Conservation (phyloP, 2,113 vertebrate species). For the Neodontobutis hainanensis region DNA sequence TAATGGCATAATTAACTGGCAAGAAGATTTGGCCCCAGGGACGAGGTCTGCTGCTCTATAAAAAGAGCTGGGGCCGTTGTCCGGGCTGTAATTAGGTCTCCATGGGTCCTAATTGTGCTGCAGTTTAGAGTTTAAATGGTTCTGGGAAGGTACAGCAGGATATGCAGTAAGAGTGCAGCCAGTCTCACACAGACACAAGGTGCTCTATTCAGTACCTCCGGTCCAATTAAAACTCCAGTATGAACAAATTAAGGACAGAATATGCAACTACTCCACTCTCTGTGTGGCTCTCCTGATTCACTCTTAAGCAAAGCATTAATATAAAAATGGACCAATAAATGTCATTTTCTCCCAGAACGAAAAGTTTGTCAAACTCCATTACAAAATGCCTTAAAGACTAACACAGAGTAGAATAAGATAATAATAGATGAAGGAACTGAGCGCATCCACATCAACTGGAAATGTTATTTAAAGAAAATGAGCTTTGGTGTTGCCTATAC, state of each 20-base stretch:
- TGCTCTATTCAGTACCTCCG: slow-evolving; percentile 12
- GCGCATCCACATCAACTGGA: too few species aligned
- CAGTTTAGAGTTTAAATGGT: slow-evolving; percentile 61
- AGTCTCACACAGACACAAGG: slow-evolving; percentile 4
- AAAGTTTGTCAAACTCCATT: too few species aligned
- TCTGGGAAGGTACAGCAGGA: slow-evolving; percentile 22
- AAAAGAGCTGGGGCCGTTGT: slow-evolving; percentile 51
- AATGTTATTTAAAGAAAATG: too few species aligned
- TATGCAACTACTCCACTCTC: background rate
- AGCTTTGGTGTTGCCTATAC: too few species aligned
- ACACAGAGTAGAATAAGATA: too few species aligned
- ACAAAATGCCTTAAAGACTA: too few species aligned
- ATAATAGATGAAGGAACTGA: too few species aligned
- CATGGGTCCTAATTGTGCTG: slow-evolving; percentile 73
- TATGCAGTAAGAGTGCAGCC: slow-evolving; percentile 3
- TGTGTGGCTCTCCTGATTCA: slow-evolving; percentile 6
- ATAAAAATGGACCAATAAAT: too few species aligned
- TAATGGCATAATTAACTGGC: slow-evolving; percentile 78
- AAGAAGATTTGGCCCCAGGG: slow-evolving; percentile 63
- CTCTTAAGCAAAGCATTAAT: background rate
- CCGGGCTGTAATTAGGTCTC: slow-evolving; percentile 77
- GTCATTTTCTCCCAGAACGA: too few species aligned
- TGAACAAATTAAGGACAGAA: background rate
- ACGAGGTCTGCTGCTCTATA: slow-evolving; percentile 53
- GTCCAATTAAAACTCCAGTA: slow-evolving; percentile 26